phyloP scores from a whole-genome alignment of 2,888 invertebrate genomes.

The Limnephilus rhombicus region DNA sequence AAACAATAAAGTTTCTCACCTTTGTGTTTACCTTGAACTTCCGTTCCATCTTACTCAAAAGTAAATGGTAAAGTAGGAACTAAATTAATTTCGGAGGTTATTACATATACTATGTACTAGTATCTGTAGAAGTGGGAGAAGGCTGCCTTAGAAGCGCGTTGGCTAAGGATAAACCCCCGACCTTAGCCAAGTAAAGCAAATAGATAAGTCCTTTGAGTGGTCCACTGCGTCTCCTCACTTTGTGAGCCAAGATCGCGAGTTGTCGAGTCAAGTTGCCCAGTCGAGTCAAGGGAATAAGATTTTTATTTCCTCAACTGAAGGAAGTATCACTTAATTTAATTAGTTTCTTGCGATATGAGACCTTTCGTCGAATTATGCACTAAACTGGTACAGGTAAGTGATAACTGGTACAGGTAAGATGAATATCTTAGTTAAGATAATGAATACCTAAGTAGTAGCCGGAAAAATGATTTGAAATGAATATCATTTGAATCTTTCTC shows the following conservation, averaged over 20 bases:
- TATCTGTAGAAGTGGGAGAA: background rate
- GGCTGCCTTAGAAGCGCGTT: too few species aligned
- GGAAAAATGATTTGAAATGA: background rate
- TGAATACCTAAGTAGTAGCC: background rate
- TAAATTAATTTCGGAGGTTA: too few species aligned
- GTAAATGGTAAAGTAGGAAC: too few species aligned
- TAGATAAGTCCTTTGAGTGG: background rate
- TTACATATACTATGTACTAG: too few species aligned
- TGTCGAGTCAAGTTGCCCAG: constrained; percentile 2
- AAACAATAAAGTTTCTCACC: too few species aligned
- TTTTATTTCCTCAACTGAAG: background rate
- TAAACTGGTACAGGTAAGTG: background rate
- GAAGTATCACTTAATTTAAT: background rate
- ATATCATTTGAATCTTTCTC: too few species aligned
- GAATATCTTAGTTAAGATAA: background rate
- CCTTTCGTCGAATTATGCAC: background rate
- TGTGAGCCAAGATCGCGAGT: background rate
- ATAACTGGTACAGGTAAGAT: background rate
- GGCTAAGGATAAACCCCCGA: too few species aligned
- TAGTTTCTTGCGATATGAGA: background rate
- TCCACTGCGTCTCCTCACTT: background rate
- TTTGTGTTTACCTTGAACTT: background rate
- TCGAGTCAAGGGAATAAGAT: background rate
- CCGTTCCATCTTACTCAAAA: background rate
- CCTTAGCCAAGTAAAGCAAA: background rate